Conservation (phyloP, 1,140 invertebrate genomes). For the Bombus sylvicola region DNA sequence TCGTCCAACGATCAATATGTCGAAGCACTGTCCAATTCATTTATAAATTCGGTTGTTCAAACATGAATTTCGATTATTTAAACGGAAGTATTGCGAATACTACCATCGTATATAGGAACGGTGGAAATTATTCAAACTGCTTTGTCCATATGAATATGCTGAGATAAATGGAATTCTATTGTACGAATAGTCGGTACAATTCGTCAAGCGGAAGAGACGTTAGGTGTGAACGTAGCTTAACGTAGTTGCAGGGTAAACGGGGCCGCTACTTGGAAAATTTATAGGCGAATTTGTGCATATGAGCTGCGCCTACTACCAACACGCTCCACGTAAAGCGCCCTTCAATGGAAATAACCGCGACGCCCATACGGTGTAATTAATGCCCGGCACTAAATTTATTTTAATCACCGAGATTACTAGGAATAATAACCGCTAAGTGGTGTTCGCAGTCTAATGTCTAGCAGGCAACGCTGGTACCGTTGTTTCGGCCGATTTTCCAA, state of each 20-base stretch:
- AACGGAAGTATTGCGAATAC: neutral
- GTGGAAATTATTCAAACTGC: neutral
- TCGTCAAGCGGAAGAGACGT: neutral
- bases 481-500: neutral
- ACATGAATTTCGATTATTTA: neutral
- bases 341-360: constrained; percentile 58
- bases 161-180: neutral
- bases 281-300: constrained; percentile 53
- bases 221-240: constrained; percentile 8
- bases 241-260: neutral
- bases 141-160: too few relatives aligned
- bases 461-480: neutral
- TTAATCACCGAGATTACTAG: constrained; percentile 77
- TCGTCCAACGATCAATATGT: neutral
- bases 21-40: neutral
- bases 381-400: constrained; percentile 76
- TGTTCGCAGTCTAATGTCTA: constrained; percentile 60
- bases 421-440: constrained; percentile 78
- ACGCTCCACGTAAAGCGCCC: constrained; percentile 25
- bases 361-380: constrained; percentile 71
- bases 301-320: constrained; percentile 38
- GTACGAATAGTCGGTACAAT: neutral
- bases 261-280: constrained; percentile 42
- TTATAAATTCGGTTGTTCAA: neutral
- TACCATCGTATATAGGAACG: too few relatives aligned